These are phyloP conservation scores for Anguilla pacifica DNA, from an alignment of 2,797 vertebrate genomes.

Conservation along the genomic window DNA sequence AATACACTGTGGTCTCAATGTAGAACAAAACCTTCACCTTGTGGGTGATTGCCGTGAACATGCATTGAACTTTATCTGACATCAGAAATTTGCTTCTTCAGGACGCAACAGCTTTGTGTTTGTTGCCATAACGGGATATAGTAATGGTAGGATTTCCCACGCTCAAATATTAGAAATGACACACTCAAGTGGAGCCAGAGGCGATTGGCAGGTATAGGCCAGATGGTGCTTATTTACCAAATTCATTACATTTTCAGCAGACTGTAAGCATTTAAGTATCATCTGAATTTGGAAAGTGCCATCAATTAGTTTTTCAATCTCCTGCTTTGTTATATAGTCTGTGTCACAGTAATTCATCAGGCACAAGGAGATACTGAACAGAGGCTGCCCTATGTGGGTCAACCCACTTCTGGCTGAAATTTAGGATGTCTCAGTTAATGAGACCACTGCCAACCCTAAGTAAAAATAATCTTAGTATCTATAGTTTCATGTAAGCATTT, in stretches of 20 bases:
- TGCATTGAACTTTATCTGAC: background rate
- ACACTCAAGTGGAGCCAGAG: background rate
- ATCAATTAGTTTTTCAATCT: background rate
- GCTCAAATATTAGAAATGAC: background rate
- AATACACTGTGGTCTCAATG: background rate
- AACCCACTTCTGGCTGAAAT: too few relatives aligned
- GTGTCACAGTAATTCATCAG: background rate
- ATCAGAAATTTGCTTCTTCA: background rate
- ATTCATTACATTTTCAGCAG: background rate
- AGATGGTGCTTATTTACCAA: too few relatives aligned
- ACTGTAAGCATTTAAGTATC: background rate
- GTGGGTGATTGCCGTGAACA: background rate
- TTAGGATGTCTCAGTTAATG: too few relatives aligned
- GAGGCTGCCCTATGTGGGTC: background rate
- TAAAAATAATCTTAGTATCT: background rate
- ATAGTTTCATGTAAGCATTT: background rate
- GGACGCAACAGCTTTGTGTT: background rate
- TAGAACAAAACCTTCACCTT: background rate
- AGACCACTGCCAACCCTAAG: background rate
- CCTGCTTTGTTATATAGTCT: background rate
- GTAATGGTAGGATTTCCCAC: background rate
- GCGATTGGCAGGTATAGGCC: background rate
- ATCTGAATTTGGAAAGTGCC: background rate
- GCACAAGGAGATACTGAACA: background rate
- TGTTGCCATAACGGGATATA: background rate